Conservation (phyloP, 2,113 vertebrate species). For the Phyllopteryx taeniolatus region DNA sequence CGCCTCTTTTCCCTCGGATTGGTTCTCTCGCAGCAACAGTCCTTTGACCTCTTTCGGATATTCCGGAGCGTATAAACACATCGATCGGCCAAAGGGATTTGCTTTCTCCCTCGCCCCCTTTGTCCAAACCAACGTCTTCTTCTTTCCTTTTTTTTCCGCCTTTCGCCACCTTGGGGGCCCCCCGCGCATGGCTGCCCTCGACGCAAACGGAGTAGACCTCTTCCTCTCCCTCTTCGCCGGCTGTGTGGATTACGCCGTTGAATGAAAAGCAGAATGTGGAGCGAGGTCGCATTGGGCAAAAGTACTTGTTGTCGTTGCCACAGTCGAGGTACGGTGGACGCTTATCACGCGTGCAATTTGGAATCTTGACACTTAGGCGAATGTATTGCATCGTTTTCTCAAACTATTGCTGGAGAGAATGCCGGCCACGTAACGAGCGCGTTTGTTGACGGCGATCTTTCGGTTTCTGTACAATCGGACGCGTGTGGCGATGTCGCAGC, state of each 20-base stretch:
- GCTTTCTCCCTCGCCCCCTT: constrained; percentile 68
- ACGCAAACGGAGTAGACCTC: constrained; percentile 66
- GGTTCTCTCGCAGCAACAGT: constrained; percentile 39
- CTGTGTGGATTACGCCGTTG: constrained; percentile 73
- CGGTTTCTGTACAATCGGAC: constrained; percentile 16
- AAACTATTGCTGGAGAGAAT: too few species aligned
- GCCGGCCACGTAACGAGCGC: not conserved
- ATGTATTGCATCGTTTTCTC: too few species aligned
- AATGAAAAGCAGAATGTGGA: constrained; percentile 71
- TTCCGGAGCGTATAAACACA: constrained; percentile 48
- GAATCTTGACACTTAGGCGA: not conserved
- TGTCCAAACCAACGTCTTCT: constrained; percentile 71
- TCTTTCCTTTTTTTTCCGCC: constrained; percentile 37
- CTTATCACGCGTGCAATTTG: not conserved
- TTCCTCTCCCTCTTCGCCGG: constrained; percentile 24
- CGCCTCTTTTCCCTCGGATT: constrained; percentile 54
- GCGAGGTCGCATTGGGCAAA: constrained; percentile 58
- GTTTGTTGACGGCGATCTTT: not conserved
- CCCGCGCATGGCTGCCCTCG: constrained; percentile 66
- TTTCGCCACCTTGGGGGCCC: too few species aligned
- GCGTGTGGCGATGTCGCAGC: constrained; percentile 20
- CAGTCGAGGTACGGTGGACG: constrained; percentile 64
- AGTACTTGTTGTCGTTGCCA: constrained; percentile 55
- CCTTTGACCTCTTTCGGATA: constrained; percentile 49
- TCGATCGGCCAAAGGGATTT: constrained; percentile 32